Conservation (phyloP, 1,140 invertebrate genomes). For the Calliopsis andreniformis region DNA sequence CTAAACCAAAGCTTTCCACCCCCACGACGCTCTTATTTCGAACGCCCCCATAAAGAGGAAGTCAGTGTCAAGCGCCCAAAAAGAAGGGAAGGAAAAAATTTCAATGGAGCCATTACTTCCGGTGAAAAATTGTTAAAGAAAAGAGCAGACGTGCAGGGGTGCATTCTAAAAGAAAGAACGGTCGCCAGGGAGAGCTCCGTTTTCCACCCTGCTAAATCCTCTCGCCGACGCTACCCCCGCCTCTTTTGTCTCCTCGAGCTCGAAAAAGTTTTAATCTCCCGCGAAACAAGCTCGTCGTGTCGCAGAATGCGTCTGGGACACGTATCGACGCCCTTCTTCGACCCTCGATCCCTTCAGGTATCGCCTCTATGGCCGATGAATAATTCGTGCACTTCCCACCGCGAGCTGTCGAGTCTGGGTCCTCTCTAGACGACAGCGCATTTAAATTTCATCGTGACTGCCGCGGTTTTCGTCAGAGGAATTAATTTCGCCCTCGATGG, state of each 20-base stretch:
- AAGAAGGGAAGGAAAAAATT: not conserved
- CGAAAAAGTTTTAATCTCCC: conserved; percentile 47
- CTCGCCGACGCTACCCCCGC: not conserved
- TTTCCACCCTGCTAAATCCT: conserved; percentile 36
- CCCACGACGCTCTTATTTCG: too few species aligned
- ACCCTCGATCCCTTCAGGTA: conserved; percentile 19
- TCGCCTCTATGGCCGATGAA: conserved; percentile 30
- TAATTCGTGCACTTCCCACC: conserved; percentile 13
- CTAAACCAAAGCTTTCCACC: too few species aligned
- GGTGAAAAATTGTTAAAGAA: conserved; percentile 5
- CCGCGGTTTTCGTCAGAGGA: not conserved
- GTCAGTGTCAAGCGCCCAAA: not conserved
- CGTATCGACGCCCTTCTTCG: conserved; percentile 6
- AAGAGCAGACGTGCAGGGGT: not conserved
- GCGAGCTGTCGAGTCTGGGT: not conserved
- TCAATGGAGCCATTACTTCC: not conserved
- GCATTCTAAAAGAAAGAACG: not conserved
- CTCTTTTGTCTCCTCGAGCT: conserved; percentile 6
- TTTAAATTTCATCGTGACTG: conserved; percentile 34
- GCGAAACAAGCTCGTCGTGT: conserved; percentile 40
- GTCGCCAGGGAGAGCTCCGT: not conserved
- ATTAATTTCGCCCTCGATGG: not conserved
- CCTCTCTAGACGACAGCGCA: not conserved
- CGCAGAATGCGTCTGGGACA: conserved; percentile 16
- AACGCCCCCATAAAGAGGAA: not conserved